Percentiles rank a stretch among this genome's conserved stretches.
phyloP scores from a whole-genome alignment of 2,797 vertebrate species.

The Enteromius viviparus region DNA sequence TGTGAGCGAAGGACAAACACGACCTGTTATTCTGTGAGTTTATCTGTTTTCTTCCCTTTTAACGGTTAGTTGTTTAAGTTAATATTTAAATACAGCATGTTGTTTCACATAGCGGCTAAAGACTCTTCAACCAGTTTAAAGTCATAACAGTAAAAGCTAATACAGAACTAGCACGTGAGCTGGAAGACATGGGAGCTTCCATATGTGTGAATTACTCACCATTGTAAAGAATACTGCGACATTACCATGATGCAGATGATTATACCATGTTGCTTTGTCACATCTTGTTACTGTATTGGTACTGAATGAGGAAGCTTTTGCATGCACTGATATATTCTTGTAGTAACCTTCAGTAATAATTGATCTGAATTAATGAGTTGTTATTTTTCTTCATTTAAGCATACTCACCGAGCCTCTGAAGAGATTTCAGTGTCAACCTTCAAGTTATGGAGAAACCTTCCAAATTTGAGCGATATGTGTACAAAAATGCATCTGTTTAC shows the following conservation, averaged over 20 bases:
- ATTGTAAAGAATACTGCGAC: background rate
- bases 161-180: background rate
- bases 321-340: background rate
- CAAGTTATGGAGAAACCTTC: conserved; percentile 61
- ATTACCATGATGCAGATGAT: background rate
- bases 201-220: background rate
- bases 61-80: background rate
- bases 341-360: background rate
- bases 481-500: conserved; percentile 78
- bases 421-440: background rate
- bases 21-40: conserved; percentile 2
- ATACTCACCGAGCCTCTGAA: background rate
- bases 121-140: background rate
- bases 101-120: background rate
- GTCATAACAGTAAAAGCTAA: no score
- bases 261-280: background rate
- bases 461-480: conserved; percentile 77
- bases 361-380: background rate
- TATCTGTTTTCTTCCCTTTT: background rate
- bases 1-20: background rate
- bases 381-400: background rate
- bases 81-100: background rate
- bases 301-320: background rate
- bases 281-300: background rate
- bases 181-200: background rate